Evolutionary conservation across 2,888 invertebrate genomes (phyloP), one percentile per base, ranked within the genome.

Genomic region (Drosophila greeni): DNA sequence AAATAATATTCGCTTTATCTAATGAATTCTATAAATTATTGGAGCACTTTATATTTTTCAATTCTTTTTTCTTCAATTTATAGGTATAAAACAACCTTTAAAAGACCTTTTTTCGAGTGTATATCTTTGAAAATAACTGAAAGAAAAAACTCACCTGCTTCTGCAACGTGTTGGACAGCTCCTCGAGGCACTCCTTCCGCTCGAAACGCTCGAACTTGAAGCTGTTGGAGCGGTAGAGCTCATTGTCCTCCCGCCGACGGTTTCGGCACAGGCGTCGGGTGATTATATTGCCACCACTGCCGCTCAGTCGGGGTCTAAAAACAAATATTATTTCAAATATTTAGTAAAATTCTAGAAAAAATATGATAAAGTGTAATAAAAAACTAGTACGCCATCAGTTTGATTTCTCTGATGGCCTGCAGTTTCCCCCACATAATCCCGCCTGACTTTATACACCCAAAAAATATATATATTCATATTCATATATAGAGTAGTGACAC

Each of bases 201-300:
- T 94, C 93, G 86, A 95, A 95, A 59, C 95, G 90, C 90, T 95
- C 95, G 88, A 95, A 95, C 90, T 95, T 95, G 91, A 95, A 95
- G 89, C 95, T 95, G 88, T 95, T 95, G 74, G 95, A 95, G 76
- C 95, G 92, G 86, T 95, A 95, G 62, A 95, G 91, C 89, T 95
- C 95, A 91, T 95, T 95, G 91, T 95, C 95, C 74, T 93, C 93
- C 14, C 92, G 90, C 60, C 93, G 91, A 60, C 93, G 91, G 74
- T 93, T 93, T 72, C 94, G 92, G 88, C 95, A 95, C 81, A 95
- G 91, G 45, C 94, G 91, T 60, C 94, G 92, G 5, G 94, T 93
- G 73, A 95, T 89, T 56, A 89, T 88, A 58, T 89, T 89, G 34
- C 88, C 88, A 61, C 88, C 88, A 69, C 88, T 88, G 53, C 88